Evolutionary conservation across 2,797 vertebrate species (phyloP).

Genomic region (Acrocephalus scirpaceus): DNA sequence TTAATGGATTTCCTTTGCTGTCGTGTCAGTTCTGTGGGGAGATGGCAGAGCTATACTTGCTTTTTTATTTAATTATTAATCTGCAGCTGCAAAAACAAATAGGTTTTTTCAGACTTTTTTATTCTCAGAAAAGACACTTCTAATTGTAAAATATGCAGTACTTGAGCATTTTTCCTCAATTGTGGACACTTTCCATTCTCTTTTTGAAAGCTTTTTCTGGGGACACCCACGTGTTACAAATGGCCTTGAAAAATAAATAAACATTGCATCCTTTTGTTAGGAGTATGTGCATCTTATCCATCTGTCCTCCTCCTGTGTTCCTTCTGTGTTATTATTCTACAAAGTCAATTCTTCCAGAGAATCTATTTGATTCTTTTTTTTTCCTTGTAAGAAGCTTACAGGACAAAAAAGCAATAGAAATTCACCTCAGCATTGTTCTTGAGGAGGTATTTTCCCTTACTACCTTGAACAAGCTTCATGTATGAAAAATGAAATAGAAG

Average conservation of each 20-base stretch:
- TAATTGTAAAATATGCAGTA: neutral
- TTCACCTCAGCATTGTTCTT: slow-evolving; percentile 47
- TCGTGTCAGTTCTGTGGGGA: neutral
- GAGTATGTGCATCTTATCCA: neutral
- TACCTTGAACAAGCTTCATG: slow-evolving; percentile 27
- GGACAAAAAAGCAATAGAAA: slow-evolving; percentile 66
- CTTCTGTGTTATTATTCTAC: slow-evolving; percentile 52
- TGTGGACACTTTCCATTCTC: neutral
- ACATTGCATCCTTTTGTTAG: neutral
- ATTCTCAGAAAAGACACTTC: neutral
- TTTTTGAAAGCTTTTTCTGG: neutral
- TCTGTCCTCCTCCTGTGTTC: slow-evolving; percentile 13
- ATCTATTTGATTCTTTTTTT: slow-evolving; percentile 51
- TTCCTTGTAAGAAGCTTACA: slow-evolving; percentile 45
- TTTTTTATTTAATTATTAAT: neutral
- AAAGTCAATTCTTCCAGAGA: slow-evolving; percentile 44
- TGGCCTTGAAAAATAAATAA: slow-evolving; percentile 42
- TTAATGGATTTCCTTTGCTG: neutral
- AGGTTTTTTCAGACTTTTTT: neutral
- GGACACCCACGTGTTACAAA: neutral
- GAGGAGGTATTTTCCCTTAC: slow-evolving; percentile 29
- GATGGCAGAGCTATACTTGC: neutral
- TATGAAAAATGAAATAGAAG: neutral
- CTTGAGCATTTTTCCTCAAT: neutral
- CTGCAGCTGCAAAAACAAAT: neutral